Evolutionary conservation across 2,113 vertebrate genomes (phyloP), one percentile per base, ranked within the genome.

Genomic region (Lophius piscatorius): DNA sequence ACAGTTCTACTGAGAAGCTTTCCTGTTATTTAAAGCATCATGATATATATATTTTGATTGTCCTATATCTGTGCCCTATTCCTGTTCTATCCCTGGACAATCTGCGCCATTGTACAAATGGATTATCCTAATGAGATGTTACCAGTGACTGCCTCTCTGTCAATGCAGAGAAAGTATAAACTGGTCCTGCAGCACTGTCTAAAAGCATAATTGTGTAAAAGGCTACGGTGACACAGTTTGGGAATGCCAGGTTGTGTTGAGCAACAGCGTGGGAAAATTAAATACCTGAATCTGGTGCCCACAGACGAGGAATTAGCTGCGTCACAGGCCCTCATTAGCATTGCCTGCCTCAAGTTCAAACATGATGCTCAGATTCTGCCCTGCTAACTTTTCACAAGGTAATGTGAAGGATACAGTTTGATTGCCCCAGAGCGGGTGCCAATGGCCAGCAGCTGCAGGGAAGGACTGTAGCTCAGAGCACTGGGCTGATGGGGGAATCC

Each of bases 401-500:
- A 12, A 24, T 12, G 4, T 14, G 4, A 91, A 94, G 93, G 92
- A 99, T 99, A 98, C 97, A 99, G 86, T 83, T 99, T 99, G 87
- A 99, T 91, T 51, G 97, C 95, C 76, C 97, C 97, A 0, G 96
- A 98, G 14, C 96, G 93, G 0, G 95, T 98, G 36, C 97, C 97
- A 0, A 99, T 98, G 80, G 95, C 96, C 91, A 99, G 91, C 48
- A 99, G 91, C 29, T 71, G 92, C 13, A 98, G 90, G 14, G 87
- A 92, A 0, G 93, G 87, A 80, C 95, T 98, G 52, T 93, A 98
- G 44, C 95, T 95, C 39, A 98, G 86, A n/a, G 97, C 96, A 1
- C 96, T 99, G 80, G 97, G 97, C 79, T 98, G 97, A 79, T 99
- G 96, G 0, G 97, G 97, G 86, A 99, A 99, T 48, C 97, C 97